Conservation (phyloP, 2,888 invertebrate species). For the Pemphredon lugubris region DNA sequence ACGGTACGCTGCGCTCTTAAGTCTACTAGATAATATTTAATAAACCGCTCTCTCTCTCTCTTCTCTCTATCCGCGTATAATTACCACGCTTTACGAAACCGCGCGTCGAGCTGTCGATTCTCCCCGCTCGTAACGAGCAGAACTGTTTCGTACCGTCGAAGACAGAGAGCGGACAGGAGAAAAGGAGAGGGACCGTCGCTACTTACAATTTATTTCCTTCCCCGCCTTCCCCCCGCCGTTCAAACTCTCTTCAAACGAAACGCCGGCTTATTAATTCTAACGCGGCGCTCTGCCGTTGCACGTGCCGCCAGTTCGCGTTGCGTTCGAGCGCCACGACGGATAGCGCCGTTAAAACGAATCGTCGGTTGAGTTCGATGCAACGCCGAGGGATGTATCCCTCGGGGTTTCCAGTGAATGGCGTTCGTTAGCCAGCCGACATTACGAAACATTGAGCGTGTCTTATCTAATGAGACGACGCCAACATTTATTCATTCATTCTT, state of each 20-base stretch:
- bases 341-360: conserved; percentile 26
- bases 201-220: conserved; percentile 27
- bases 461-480: conserved; percentile 23
- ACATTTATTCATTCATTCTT: no score
- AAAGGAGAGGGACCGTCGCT: background rate
- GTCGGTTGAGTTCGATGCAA: conserved; percentile 22
- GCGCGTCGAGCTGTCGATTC: no score
- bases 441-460: conserved; percentile 56
- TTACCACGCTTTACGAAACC: no score
- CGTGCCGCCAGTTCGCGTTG: conserved; percentile 40
- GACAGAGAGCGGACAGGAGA: background rate
- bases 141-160: no score
- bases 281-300: conserved; percentile 28
- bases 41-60: no score
- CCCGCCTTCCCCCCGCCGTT: conserved; percentile 8
- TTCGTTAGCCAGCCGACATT: conserved; percentile 63
- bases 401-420: conserved; percentile 55
- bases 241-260: conserved; percentile 9
- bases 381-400: conserved; percentile 23
- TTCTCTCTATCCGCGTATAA: no score
- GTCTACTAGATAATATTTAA: no score
- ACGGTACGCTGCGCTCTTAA: no score
- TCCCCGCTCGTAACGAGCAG: no score
- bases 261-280: conserved; percentile 44
- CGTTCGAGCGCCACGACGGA: conserved; percentile 27